These are phyloP conservation scores for Cyclophora albipunctata DNA, from an alignment of 2,888 invertebrate species.

Conservation along the genomic window DNA sequence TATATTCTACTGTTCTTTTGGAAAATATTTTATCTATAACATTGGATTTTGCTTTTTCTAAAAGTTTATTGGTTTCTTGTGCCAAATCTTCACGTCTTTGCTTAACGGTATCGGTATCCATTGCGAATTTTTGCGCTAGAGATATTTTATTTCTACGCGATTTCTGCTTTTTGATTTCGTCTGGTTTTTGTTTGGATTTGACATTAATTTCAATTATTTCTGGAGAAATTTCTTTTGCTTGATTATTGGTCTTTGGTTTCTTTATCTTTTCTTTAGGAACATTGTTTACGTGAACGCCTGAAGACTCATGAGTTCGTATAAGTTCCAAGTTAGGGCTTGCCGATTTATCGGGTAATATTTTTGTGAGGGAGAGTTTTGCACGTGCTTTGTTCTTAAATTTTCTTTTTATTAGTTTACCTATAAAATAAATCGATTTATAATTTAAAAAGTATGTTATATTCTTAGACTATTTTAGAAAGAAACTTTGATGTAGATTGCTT, in stretches of 20 bases:
- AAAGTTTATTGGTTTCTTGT: slow-evolving; percentile 17
- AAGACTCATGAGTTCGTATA: too few relatives aligned
- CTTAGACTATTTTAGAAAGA: too few relatives aligned
- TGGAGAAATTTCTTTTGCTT: neutral
- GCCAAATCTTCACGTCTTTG: slow-evolving; percentile 24
- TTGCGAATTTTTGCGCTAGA: slow-evolving; percentile 22
- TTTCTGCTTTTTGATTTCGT: slow-evolving; percentile 4
- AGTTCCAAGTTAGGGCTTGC: too few relatives aligned
- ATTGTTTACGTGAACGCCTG: too few relatives aligned
- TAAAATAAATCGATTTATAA: slow-evolving; percentile 5
- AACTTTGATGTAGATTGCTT: slow-evolving; percentile 1
- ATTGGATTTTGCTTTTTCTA: slow-evolving; percentile 13
- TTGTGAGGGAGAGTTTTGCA: slow-evolving; percentile 4
- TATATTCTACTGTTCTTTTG: slow-evolving; percentile 22
- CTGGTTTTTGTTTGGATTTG: slow-evolving; percentile 3
- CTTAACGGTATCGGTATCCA: slow-evolving; percentile 23
- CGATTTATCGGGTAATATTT: slow-evolving; percentile 1
- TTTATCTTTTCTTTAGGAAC: too few relatives aligned
- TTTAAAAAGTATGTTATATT: neutral
- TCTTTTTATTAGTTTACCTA: slow-evolving; percentile 49
- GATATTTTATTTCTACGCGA: slow-evolving; percentile 6
- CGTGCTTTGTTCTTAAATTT: slow-evolving; percentile 23
- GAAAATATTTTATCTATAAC: slow-evolving; percentile 10
- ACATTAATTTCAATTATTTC: slow-evolving; percentile 4
- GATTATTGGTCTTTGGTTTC: too few relatives aligned